Evolutionary conservation across 2,113 vertebrate genomes (phyloP).

Genomic region (Phocoena sinus): DNA sequence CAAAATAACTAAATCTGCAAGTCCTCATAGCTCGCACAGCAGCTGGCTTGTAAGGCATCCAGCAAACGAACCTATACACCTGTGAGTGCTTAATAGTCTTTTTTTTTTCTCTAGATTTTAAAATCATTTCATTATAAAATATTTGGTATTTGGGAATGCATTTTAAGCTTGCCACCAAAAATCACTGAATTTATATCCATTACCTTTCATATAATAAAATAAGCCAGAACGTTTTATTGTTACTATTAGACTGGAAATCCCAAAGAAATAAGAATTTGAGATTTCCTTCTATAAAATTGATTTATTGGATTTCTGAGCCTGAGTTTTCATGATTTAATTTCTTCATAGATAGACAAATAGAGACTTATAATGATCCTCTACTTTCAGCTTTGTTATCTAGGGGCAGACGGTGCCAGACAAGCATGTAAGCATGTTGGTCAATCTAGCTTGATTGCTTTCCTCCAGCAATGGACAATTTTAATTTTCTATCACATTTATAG

Average conservation of each 20-base stretch:
- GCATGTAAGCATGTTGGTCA: constrained; percentile 51
- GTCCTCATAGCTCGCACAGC: neutral
- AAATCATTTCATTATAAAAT: neutral
- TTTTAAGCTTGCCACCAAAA: neutral
- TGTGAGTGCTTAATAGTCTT: neutral
- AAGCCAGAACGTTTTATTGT: neutral
- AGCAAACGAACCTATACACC: neutral
- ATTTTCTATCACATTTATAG: constrained; percentile 68
- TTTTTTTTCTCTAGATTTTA: neutral
- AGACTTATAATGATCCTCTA: constrained; percentile 10
- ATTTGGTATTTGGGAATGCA: neutral
- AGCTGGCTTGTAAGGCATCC: neutral
- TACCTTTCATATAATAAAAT: neutral
- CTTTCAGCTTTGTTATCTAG: neutral
- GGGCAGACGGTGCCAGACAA: neutral
- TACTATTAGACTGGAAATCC: neutral
- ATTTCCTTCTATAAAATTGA: neutral
- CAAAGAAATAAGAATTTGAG: neutral
- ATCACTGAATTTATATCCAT: neutral
- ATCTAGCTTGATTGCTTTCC: constrained; percentile 58
- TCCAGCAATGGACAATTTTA: constrained; percentile 59
- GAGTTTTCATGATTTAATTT: neutral
- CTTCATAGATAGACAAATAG: neutral
- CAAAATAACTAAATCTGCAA: neutral
- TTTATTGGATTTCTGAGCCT: neutral